Evolutionary conservation across 2,888 invertebrate species (phyloP).

Genomic region (Ectemnius continuus): DNA sequence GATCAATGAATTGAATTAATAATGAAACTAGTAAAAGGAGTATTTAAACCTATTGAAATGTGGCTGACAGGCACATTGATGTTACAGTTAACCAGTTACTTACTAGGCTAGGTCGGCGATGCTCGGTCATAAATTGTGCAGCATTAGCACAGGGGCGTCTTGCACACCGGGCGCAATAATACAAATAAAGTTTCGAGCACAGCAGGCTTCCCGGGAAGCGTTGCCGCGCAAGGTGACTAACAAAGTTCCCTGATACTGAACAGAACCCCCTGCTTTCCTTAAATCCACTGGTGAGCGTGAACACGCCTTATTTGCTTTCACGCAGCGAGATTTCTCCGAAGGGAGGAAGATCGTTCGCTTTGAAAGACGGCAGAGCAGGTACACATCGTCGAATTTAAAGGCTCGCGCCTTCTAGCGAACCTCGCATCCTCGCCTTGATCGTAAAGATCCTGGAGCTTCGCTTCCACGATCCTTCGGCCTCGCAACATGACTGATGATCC

Average conservation of each 20-base stretch:
- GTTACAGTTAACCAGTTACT: too few relatives aligned
- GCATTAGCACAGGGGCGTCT: neutral
- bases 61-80: too few relatives aligned
- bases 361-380: conserved; percentile 39
- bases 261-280: conserved; percentile 51
- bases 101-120: too few relatives aligned
- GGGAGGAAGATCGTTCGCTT: conserved; percentile 33
- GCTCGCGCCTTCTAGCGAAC: conserved; percentile 22
- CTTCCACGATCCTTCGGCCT: conserved; percentile 10
- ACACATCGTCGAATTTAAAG: conserved; percentile 12
- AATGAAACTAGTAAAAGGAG: too few relatives aligned
- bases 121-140: neutral
- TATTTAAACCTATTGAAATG: too few relatives aligned
- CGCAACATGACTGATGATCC: conserved; percentile 50
- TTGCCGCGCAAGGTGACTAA: conserved; percentile 1
- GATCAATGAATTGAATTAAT: too few relatives aligned
- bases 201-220: conserved; percentile 1
- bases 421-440: conserved; percentile 10
- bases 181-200: conserved; percentile 1
- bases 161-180: too few relatives aligned
- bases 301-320: conserved; percentile 53
- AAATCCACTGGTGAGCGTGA: conserved; percentile 40
- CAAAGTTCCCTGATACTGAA: conserved; percentile 38
- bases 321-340: conserved; percentile 53
- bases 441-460: conserved; percentile 23